These are phyloP conservation scores for Yponomeuta cagnagella DNA, from an alignment of 2,888 invertebrate genomes.

Conservation along the genomic window DNA sequence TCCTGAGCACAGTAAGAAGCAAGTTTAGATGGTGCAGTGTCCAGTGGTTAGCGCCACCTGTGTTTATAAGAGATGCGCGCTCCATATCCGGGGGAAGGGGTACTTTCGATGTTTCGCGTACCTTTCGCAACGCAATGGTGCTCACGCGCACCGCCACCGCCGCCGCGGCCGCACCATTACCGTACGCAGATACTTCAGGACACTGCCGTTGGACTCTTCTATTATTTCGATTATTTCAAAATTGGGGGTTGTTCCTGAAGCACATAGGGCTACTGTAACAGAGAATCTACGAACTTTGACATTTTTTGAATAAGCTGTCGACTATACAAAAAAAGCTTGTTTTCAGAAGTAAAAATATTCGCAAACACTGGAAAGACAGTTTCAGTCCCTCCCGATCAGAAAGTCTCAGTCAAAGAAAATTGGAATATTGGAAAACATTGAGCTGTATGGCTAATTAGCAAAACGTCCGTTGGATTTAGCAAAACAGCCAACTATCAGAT, in stretches of 20 bases:
- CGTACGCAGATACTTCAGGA: neutral
- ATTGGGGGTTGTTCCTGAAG: neutral
- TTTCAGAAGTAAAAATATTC: too few relatives aligned
- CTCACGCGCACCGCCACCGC: constrained; percentile 6
- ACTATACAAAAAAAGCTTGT: too few relatives aligned
- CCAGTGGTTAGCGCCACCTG: constrained; percentile 61
- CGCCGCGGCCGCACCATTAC: constrained; percentile 4
- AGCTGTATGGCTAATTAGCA: too few relatives aligned
- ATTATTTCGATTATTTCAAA: neutral
- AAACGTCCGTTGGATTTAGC: too few relatives aligned
- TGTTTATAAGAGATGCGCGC: constrained; percentile 70
- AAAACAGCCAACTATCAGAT: too few relatives aligned
- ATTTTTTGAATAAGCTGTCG: too few relatives aligned
- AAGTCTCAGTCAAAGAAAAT: too few relatives aligned
- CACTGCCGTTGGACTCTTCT: neutral
- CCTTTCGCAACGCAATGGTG: constrained; percentile 48
- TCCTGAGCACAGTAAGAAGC: constrained; percentile 55
- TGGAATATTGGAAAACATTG: too few relatives aligned
- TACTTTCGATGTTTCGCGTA: constrained; percentile 71
- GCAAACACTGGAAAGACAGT: too few relatives aligned
- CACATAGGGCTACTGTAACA: too few relatives aligned
- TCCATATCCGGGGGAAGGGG: constrained; percentile 71
- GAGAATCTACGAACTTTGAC: too few relatives aligned
- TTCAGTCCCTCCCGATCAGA: too few relatives aligned
- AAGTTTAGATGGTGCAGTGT: constrained; percentile 62